Evolutionary conservation across 2,797 vertebrate species (phyloP).

Genomic region (Neosilurus hyrtlii): DNA sequence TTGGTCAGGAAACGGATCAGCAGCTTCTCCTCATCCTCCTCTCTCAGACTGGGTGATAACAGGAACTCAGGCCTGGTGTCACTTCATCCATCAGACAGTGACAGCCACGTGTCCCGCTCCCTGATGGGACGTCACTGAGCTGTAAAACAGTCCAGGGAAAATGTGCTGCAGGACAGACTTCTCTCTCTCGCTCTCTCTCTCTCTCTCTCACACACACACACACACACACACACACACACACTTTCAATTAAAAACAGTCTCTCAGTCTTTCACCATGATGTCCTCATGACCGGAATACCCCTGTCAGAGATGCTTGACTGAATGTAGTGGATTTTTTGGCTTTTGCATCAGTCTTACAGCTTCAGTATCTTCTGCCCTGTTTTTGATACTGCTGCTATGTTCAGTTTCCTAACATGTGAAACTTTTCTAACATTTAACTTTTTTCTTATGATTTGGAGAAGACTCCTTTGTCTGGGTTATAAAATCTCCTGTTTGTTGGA

Average conservation of each 20-base stretch:
- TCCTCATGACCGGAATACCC: neutral
- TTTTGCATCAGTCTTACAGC: neutral
- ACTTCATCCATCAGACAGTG: conserved; percentile 68
- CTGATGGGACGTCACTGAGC: conserved; percentile 64
- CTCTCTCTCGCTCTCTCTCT: neutral
- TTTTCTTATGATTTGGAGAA: neutral
- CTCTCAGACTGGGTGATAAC: conserved; percentile 54
- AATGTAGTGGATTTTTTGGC: neutral
- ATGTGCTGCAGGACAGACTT: neutral
- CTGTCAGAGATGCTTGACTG: neutral
- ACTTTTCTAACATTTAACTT: too few species aligned
- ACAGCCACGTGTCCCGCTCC: conserved; percentile 58
- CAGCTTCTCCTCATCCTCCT: conserved; percentile 17
- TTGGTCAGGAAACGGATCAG: conserved; percentile 39
- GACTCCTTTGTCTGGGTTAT: neutral
- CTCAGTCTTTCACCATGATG: neutral
- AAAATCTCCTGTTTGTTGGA: neutral
- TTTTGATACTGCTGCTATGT: neutral
- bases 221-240: neutral
- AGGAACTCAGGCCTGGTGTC: conserved; percentile 60
- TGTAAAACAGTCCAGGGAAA: conserved; percentile 60
- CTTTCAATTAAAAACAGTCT: conserved; percentile 1
- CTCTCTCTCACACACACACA: neutral
- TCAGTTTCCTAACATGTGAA: neutral
- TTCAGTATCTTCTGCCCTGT: neutral